Evolutionary conservation across 2,113 vertebrate genomes (phyloP), one percentile per base, ranked within the genome.

Genomic region (Cephalopterus ornatus): DNA sequence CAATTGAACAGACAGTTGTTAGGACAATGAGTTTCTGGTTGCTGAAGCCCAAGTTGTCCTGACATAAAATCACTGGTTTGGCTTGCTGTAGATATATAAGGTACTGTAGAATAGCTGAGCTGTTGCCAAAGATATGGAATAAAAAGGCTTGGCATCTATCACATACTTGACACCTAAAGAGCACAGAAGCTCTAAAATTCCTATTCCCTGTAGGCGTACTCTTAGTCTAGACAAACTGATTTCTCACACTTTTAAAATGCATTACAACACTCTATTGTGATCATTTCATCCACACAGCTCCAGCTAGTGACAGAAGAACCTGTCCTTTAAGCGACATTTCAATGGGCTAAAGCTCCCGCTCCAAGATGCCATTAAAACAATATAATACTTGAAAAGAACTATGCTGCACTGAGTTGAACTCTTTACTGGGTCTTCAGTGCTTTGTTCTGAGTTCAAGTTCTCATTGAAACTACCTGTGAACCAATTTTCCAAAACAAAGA

Each of bases 191-290:
- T 97, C 98, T 97, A 96, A 98, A 97, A 97, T 96, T 98, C 96
- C 96, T 97, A 96, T 98, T 98, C 97, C 97, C 97, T 97, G 95
- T 94, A 97, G 97, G 97, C 94, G 88, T 83, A 94, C 94, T 97
- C 95, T 97, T 95, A 96, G 98, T 98, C 97, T 98, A 98, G 98
- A 98, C 98, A 97, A 97, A 97, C 97, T 98, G 97, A 98, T 98
- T 98, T 98, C 98, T 98, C 98, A 98, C 98, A 98, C 97, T 98
- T 98, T 98, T 95, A 97, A 98, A 98, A 98, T 97, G 97, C 97
- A 97, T 97, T 95, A 97, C 95, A 95, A 98, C 97, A 97, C 96
- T 97, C 98, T 96, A 98, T 98, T 98, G 98, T 98, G 98, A 98
- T 97, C 89, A 96, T 96, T 98, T 98, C 96, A 98, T 97, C 98